These are phyloP conservation scores for Limanda limanda DNA, from an alignment of 2,113 vertebrate genomes.

Conservation along the genomic window DNA sequence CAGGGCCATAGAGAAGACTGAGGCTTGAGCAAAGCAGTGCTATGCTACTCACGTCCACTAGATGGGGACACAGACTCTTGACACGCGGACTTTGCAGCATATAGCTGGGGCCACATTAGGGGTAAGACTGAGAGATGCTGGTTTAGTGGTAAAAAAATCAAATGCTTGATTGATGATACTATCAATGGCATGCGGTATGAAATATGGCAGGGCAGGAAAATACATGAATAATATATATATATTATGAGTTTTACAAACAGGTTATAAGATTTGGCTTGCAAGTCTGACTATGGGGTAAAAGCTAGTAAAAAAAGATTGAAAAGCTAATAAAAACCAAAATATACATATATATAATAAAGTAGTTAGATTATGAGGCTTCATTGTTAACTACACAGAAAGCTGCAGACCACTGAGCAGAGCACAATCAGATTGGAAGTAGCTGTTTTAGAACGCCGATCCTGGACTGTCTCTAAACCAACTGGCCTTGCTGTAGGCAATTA, in stretches of 20 bases:
- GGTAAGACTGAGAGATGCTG: neutral
- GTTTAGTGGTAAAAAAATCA: neutral
- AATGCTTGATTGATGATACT: neutral
- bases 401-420: neutral
- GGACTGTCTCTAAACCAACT: slow-evolving; percentile 21
- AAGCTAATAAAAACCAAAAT: too few relatives aligned
- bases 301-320: too few relatives aligned
- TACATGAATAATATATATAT: too few relatives aligned
- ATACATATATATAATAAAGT: too few relatives aligned
- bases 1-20: neutral
- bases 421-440: neutral
- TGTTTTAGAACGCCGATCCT: slow-evolving; percentile 37
- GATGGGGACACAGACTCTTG: slow-evolving; percentile 12
- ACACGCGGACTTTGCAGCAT: neutral
- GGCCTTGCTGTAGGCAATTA: slow-evolving; percentile 40
- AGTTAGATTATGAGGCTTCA: too few relatives aligned
- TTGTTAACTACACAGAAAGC: neutral
- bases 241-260: too few relatives aligned
- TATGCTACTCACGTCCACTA: slow-evolving; percentile 14
- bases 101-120: neutral
- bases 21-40: neutral
- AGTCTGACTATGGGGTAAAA: too few relatives aligned
- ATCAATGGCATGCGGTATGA: neutral
- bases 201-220: too few relatives aligned
- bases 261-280: too few relatives aligned